Base-by-base conservation (phyloP, 2,888 invertebrate species). In the Drosophila robusta region DNA sequence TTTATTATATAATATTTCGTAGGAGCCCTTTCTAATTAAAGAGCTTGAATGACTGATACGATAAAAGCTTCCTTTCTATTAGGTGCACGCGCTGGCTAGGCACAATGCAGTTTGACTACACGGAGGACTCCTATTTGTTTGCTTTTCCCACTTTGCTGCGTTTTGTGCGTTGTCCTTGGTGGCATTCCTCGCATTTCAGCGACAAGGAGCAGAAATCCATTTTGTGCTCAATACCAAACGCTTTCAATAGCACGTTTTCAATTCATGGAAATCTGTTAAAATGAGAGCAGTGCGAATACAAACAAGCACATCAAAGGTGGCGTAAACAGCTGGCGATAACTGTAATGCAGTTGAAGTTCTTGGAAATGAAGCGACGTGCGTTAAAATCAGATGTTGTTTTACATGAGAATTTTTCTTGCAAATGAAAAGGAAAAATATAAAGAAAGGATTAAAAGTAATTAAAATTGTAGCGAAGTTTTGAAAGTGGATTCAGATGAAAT, bases 121-220 rank as follows among this genome's bases (percentile, higher is more conserved):
- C 26, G 8, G 3, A 14, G 2, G n/a, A 16, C 0, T 44, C n/a
- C 6, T 12, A 9, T 39, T 26, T 46, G 11, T 3, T n/a, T 29
- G 32, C 8, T 41, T 29, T 29, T 29, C 9, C 8, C 29, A 29
- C 9, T 29, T 29, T 29, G 29, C 14, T n/a, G 9, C 14, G 11
- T 29, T 16, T 16, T 32, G 39, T 16, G 4, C 8, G 26, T 44
- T 45, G 54, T 44, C 38, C 38, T 50, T 34, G 34, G 16, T 1
- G 36, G 34, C 12, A 49, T 16, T 22, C 29, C 26, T 50, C 32
- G 50, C 11, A 26, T 46, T 64, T 45, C 26, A 51, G 12, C 8
- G 12, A 18, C 9, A 5, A 12, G 26, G 26, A 29, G 14, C 11
- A 6, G 8, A 46, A 38, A 61, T 32, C 32, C 38, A 39, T 41